Percentiles rank a stretch among this genome's conserved stretches.
These are phyloP conservation scores for Drosophila merina DNA, from an alignment of 2,888 invertebrate genomes.

Conservation along the genomic window DNA sequence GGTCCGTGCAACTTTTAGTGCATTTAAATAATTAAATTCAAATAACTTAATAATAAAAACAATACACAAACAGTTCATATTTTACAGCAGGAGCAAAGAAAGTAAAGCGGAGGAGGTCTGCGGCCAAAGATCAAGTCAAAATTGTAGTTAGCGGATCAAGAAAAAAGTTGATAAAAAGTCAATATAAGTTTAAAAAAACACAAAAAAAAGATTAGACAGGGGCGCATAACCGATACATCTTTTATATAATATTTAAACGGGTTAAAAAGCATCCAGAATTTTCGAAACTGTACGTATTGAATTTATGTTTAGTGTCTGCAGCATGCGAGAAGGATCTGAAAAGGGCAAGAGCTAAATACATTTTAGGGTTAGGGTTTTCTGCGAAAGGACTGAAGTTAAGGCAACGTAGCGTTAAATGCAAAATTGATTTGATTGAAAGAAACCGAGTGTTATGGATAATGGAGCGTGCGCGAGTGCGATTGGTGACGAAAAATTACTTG, in stretches of 20 bases:
- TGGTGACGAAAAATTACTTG: constrained; percentile 61
- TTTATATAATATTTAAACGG: constrained; percentile 40
- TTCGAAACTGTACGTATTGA: constrained; percentile 57
- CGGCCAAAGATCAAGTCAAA: constrained; percentile 52
- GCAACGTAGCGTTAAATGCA: constrained; percentile 81
- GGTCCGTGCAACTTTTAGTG: constrained; percentile 81
- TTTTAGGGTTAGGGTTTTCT: constrained; percentile 79
- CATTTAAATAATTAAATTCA: constrained; percentile 60
- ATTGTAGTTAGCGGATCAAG: constrained; percentile 61
- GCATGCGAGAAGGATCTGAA: constrained; percentile 40
- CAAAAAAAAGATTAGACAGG: constrained; percentile 21
- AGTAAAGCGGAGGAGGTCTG: constrained; percentile 24
- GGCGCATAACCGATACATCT: constrained; percentile 26
- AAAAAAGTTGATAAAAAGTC: constrained; percentile 19
- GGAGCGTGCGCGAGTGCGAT: constrained; percentile 62
- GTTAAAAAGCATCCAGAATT: constrained; percentile 30
- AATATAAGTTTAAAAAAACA: constrained; percentile 23
- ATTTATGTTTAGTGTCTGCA: constrained; percentile 74
- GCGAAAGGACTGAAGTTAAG: constrained; percentile 82
- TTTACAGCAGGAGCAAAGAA: constrained; percentile 56
- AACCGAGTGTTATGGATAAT: constrained; percentile 75
- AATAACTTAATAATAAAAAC: constrained; percentile 16
- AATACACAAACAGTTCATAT: constrained; percentile 63
- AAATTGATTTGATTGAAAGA: constrained; percentile 64
- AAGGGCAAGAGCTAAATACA: constrained; percentile 67